Conservation (phyloP, 1,140 invertebrate genomes). For the Drosophila littoralis region DNA sequence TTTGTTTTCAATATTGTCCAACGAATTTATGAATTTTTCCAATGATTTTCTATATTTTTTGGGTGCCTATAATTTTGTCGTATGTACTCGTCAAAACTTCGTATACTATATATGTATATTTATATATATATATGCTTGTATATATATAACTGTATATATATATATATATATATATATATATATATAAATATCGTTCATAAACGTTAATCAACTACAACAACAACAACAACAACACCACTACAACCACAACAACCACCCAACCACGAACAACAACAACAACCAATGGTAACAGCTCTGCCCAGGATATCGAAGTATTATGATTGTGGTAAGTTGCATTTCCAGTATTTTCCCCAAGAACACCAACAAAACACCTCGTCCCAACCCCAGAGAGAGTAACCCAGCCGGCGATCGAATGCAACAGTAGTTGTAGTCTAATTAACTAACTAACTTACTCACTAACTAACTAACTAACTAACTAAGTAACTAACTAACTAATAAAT, state of each 20-base stretch:
- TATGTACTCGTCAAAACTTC: constrained; percentile 19
- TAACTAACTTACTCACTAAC: background rate
- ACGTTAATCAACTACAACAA: constrained; percentile 62
- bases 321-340: constrained; percentile 86
- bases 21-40: constrained; percentile 62
- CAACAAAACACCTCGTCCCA: background rate
- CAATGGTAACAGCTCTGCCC: constrained; percentile 85
- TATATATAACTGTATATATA: constrained; percentile 15
- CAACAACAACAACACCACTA: constrained; percentile 43
- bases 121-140: constrained; percentile 2
- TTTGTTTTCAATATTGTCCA: constrained; percentile 3
- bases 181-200: constrained; percentile 55
- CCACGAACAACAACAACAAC: constrained; percentile 37
- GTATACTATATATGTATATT: constrained; percentile 10
- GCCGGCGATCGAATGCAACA: background rate
- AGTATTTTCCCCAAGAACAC: background rate
- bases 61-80: constrained; percentile 63
- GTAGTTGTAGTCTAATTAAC: constrained; percentile 3
- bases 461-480: background rate
- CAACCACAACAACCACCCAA: constrained; percentile 53
- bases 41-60: constrained; percentile 73
- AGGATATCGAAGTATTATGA: constrained; percentile 88
- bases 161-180: too few species aligned
- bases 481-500: background rate
- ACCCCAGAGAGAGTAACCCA: constrained; percentile 3